Conservation (phyloP, 1,140 invertebrate species). For the Fopius arisanus region DNA sequence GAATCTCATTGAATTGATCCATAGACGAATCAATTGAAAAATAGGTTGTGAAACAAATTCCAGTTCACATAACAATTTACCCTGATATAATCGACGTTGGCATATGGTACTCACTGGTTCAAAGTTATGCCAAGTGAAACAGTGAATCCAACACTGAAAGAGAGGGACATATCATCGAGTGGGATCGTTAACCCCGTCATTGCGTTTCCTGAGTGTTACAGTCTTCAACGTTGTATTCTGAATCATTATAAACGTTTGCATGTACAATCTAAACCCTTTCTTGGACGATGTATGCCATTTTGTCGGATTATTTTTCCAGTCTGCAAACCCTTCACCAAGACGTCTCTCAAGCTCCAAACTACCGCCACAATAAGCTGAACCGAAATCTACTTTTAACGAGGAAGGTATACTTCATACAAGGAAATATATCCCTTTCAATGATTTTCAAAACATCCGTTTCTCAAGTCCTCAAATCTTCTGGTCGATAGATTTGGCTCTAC, state of each 20-base stretch:
- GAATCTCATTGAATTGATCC: neutral
- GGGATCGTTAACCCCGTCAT: conserved; percentile 29
- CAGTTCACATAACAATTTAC: conserved; percentile 1
- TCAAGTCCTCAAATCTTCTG: too few relatives aligned
- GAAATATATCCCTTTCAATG: too few relatives aligned
- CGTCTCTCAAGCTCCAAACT: neutral
- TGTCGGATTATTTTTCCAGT: conserved; percentile 19
- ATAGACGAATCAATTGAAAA: conserved; percentile 9
- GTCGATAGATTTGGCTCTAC: too few relatives aligned
- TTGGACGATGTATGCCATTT: conserved; percentile 11
- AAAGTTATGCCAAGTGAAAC: neutral
- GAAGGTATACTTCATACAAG: too few relatives aligned
- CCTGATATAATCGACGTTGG: neutral
- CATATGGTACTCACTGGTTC: neutral
- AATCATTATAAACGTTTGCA: neutral
- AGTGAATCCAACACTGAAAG: conserved; percentile 16
- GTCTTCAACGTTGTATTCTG: neutral
- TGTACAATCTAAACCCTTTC: neutral
- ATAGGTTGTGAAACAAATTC: neutral
- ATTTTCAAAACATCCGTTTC: too few relatives aligned
- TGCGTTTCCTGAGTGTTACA: conserved; percentile 14
- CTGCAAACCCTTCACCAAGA: neutral
- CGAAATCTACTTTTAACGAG: too few relatives aligned
- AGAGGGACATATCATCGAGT: conserved; percentile 1
- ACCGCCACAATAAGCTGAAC: too few relatives aligned